phyloP scores from a whole-genome alignment of 2,888 invertebrate species.

The Spilarctia lutea region DNA sequence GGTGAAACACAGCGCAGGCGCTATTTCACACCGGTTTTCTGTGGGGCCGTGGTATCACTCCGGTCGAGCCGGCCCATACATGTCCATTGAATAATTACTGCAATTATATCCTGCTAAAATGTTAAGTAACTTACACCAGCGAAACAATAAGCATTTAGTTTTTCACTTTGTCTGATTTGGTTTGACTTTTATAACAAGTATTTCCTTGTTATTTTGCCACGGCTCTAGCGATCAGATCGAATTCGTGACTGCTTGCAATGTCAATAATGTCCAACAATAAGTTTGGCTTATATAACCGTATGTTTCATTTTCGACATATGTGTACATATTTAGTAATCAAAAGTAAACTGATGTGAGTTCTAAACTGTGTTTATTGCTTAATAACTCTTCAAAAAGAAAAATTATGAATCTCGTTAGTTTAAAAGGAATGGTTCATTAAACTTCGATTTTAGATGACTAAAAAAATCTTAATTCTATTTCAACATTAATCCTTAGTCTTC shows the following conservation, averaged over 20 bases:
- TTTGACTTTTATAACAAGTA: neutral
- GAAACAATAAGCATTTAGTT: neutral
- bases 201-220: neutral
- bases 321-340: neutral
- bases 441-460: conserved; percentile 14
- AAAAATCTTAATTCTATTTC: conserved; percentile 39
- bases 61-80: no score
- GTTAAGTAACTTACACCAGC: neutral
- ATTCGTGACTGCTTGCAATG: neutral
- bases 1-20: no score
- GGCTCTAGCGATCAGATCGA: neutral
- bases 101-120: neutral
- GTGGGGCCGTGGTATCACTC: no score
- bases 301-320: neutral
- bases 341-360: neutral
- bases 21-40: no score
- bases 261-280: neutral
- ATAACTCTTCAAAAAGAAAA: neutral
- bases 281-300: neutral
- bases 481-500: conserved; percentile 48
- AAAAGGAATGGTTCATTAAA: conserved; percentile 18
- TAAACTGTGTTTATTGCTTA: neutral
- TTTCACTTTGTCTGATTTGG: neutral
- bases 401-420: neutral
- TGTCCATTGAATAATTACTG: no score